Percentiles rank a stretch among this genome's conserved stretches.
These are phyloP conservation scores for Adineta ricciae DNA, from an alignment of 2,888 invertebrate genomes.

Conservation along the genomic window DNA sequence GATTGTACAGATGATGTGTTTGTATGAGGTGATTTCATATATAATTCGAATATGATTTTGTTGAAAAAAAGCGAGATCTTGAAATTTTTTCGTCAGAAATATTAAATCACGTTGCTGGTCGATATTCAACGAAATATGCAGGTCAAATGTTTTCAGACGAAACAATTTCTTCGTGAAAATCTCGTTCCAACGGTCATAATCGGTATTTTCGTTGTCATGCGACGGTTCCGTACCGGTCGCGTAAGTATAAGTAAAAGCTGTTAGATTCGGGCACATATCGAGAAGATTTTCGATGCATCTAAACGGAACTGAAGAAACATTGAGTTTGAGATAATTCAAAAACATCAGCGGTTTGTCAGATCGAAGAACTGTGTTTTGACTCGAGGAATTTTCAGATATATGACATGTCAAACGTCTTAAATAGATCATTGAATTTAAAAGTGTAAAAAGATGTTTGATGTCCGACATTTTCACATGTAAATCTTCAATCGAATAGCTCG, in stretches of 20 bases:
- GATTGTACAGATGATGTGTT: background rate
- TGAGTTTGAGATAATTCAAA: background rate
- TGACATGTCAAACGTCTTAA: background rate
- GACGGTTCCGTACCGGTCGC: background rate
- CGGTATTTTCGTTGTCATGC: background rate
- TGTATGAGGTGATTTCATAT: background rate
- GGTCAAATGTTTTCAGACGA: background rate
- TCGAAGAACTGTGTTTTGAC: background rate
- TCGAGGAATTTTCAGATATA: background rate
- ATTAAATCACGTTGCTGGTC: background rate
- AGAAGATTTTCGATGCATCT: background rate
- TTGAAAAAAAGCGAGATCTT: background rate
- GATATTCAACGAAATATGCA: background rate
- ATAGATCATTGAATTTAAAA: background rate
- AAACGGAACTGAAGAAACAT: background rate
- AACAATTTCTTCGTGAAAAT: background rate
- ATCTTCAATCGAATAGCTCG: background rate
- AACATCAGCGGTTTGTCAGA: background rate
- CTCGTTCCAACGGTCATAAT: background rate
- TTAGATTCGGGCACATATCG: background rate
- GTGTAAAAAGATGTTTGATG: background rate
- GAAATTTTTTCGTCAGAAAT: background rate
- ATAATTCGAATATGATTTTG: background rate
- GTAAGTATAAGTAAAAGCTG: background rate
- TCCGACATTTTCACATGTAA: background rate